Percentiles rank a stretch among this genome's conserved stretches.
These are phyloP conservation scores for Xylocampa areola DNA, from an alignment of 2,888 invertebrate genomes.

Conservation along the genomic window DNA sequence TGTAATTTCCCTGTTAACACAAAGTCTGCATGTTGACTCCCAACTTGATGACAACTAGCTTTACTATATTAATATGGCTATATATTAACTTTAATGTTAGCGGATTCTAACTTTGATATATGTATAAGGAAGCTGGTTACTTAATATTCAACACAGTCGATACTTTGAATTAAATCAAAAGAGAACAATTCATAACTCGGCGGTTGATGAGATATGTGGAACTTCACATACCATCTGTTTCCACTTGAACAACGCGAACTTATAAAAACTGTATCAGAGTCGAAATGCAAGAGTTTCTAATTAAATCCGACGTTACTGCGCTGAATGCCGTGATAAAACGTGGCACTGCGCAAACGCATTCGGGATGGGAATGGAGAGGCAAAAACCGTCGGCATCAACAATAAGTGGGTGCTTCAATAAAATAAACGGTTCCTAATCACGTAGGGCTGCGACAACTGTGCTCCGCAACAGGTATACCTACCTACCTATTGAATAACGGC, in stretches of 20 bases:
- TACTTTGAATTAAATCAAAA: constrained; percentile 31
- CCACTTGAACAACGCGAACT: constrained; percentile 24
- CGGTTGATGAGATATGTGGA: constrained; percentile 28
- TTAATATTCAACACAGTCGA: constrained; percentile 19
- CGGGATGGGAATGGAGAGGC: constrained; percentile 62
- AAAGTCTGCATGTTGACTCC: constrained; percentile 23
- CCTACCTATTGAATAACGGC: constrained; percentile 54
- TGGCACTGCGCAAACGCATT: constrained; percentile 66
- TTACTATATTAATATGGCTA: constrained; percentile 32
- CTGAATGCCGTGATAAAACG: constrained; percentile 67
- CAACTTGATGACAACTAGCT: constrained; percentile 33
- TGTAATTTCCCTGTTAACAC: constrained; percentile 48
- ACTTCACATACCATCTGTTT: constrained; percentile 33
- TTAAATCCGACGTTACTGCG: constrained; percentile 72
- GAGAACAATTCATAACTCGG: constrained; percentile 21
- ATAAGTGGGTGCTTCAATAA: constrained; percentile 81
- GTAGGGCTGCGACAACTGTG: constrained; percentile 61
- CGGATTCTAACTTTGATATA: constrained; percentile 22
- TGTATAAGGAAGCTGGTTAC: constrained; percentile 3
- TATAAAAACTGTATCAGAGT: constrained; percentile 55
- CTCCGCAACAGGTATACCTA: constrained; percentile 54
- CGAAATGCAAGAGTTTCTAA: constrained; percentile 67
- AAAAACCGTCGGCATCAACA: constrained; percentile 73
- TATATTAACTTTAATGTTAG: constrained; percentile 12
- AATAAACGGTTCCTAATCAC: constrained; percentile 80